Conservation (phyloP, 1,140 invertebrate species). For the Lasioglossum baleicum region DNA sequence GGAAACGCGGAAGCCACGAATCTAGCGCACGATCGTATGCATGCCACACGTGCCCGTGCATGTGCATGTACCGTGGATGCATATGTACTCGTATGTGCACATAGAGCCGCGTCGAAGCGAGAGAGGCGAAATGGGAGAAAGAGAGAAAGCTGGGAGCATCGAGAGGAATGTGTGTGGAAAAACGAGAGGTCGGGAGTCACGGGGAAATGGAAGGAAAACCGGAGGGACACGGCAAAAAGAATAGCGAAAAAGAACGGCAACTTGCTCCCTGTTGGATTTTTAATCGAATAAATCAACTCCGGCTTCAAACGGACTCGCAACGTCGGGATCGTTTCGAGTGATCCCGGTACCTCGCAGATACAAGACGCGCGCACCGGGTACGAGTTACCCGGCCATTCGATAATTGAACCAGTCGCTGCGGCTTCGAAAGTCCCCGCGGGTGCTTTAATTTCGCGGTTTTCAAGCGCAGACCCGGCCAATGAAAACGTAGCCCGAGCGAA, state of each 20-base stretch:
- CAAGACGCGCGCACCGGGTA: too few species aligned
- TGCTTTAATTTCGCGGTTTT: constrained; percentile 31
- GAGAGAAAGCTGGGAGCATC: not conserved
- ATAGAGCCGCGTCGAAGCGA: not conserved
- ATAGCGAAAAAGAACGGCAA: not conserved
- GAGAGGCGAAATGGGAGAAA: not conserved
- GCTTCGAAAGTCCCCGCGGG: constrained; percentile 22
- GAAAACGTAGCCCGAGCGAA: not conserved
- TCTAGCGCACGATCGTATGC: constrained; percentile 37
- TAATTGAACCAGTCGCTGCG: constrained; percentile 47
- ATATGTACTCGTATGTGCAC: not conserved
- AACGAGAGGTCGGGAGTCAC: too few species aligned
- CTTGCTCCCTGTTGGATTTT: not conserved
- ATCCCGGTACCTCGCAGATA: too few species aligned
- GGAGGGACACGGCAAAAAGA: not conserved
- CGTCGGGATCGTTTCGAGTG: too few species aligned
- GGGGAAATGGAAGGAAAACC: not conserved
- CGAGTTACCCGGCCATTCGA: constrained; percentile 1
- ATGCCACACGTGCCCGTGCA: constrained; percentile 8
- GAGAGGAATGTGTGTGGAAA: not conserved
- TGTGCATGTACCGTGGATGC: not conserved
- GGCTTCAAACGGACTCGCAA: not conserved
- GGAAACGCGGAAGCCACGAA: constrained; percentile 45
- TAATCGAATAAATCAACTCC: not conserved
- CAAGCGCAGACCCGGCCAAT: constrained; percentile 15